Evolutionary conservation across 2,888 invertebrate genomes (phyloP).

Genomic region (Oscheius sp.): DNA sequence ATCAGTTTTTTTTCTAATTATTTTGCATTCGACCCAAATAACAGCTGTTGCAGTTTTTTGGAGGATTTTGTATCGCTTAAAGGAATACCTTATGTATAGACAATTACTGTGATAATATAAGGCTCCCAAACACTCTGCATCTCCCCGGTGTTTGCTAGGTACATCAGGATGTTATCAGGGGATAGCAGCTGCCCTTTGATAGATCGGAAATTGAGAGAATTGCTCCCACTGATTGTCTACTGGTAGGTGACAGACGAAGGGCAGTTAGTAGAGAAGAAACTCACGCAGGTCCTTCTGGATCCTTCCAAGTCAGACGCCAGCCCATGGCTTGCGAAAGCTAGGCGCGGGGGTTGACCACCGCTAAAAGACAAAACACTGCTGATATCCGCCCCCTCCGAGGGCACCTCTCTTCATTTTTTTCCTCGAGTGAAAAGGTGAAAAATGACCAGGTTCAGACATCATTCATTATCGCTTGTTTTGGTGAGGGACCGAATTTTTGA

Average conservation of each 20-base stretch:
- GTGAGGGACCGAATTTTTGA: too few relatives aligned
- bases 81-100: too few relatives aligned
- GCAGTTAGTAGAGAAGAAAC: too few relatives aligned
- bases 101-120: too few relatives aligned
- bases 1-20: neutral
- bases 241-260: too few relatives aligned
- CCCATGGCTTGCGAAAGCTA: conserved; percentile 40
- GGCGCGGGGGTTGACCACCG: conserved; percentile 27
- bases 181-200: neutral
- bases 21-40: neutral
- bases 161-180: neutral
- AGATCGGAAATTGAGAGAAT: neutral
- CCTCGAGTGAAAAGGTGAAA: neutral
- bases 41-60: too few relatives aligned
- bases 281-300: conserved; percentile 49
- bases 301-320: conserved; percentile 43
- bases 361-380: conserved; percentile 24
- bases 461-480: too few relatives aligned
- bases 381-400: neutral
- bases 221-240: too few relatives aligned
- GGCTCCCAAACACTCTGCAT: too few relatives aligned
- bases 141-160: neutral
- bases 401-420: conserved; percentile 8
- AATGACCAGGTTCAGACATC: neutral
- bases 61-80: too few relatives aligned